Evolutionary conservation across 1,140 invertebrate genomes (phyloP).

Genomic region (Neoseiulus cucumeris): DNA sequence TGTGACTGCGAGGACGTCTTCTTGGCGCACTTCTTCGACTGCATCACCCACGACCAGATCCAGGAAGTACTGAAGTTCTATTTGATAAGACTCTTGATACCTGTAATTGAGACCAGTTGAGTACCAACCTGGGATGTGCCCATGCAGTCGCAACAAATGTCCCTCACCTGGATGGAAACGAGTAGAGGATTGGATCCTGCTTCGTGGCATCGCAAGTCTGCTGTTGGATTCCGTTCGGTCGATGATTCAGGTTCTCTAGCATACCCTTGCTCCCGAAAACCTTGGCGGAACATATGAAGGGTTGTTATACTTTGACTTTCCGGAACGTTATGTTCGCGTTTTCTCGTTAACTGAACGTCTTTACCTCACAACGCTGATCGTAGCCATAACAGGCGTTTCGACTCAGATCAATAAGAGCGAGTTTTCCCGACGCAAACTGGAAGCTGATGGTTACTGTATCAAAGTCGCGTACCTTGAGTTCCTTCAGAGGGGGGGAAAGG

Average conservation of each 20-base stretch:
- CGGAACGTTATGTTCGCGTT: not conserved
- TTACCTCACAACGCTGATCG: slow-evolving; percentile 47
- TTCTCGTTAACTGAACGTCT: too few relatives aligned
- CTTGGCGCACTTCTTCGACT: slow-evolving; percentile 27
- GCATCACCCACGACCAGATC: slow-evolving; percentile 36
- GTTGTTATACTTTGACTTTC: not conserved
- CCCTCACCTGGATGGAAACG: slow-evolving; percentile 35
- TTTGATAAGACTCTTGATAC: slow-evolving; percentile 36
- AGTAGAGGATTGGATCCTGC: slow-evolving; percentile 38
- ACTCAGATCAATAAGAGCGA: slow-evolving; percentile 42
- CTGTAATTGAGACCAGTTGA: not conserved
- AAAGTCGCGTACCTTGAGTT: slow-evolving; percentile 38
- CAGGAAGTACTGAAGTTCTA: slow-evolving; percentile 43
- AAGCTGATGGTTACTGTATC: slow-evolving; percentile 42
- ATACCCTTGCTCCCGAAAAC: slow-evolving; percentile 38
- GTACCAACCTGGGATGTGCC: too few relatives aligned
- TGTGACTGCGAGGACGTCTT: slow-evolving; percentile 34
- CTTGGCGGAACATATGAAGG: slow-evolving; percentile 14
- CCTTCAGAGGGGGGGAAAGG: slow-evolving; percentile 34
- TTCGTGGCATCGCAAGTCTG: slow-evolving; percentile 21
- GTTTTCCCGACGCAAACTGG: slow-evolving; percentile 39
- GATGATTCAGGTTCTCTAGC: slow-evolving; percentile 37
- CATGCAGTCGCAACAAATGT: too few relatives aligned
- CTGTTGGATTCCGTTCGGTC: slow-evolving; percentile 29
- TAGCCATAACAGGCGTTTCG: slow-evolving; percentile 42